These are phyloP conservation scores for Aspidapion aeneum DNA, from an alignment of 2,888 invertebrate genomes.

Conservation along the genomic window DNA sequence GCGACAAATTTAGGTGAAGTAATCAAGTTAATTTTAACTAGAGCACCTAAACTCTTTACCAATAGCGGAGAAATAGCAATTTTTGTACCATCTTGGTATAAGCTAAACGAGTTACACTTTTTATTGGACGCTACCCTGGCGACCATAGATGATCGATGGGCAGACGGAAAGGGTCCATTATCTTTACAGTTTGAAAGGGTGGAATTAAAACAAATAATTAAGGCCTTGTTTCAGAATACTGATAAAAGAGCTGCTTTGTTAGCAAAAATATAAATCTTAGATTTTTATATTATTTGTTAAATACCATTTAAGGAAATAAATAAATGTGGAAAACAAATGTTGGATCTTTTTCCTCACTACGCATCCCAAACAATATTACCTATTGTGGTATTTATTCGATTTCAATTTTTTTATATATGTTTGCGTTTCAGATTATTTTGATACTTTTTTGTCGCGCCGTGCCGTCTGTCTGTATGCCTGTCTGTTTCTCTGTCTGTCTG, in stretches of 20 bases:
- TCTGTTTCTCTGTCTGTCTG: too few relatives aligned
- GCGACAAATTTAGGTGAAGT: conserved; percentile 77
- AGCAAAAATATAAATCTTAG: conserved; percentile 68
- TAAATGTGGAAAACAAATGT: too few relatives aligned
- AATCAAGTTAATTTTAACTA: conserved; percentile 66
- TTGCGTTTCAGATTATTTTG: too few relatives aligned
- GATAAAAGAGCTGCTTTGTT: conserved; percentile 81
- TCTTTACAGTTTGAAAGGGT: conserved; percentile 76
- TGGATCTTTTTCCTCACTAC: too few relatives aligned
- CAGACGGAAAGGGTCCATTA: conserved; percentile 82
- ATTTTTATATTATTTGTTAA: too few relatives aligned
- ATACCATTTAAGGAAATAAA: too few relatives aligned
- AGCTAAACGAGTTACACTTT: conserved; percentile 76
- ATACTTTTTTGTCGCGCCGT: too few relatives aligned
- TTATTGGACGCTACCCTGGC: conserved; percentile 77
- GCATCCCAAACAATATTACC: too few relatives aligned
- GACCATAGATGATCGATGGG: conserved; percentile 87
- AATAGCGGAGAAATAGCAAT: conserved; percentile 59
- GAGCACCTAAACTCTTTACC: conserved; percentile 70
- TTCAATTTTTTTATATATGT: too few relatives aligned
- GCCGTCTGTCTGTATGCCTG: too few relatives aligned
- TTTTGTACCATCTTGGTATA: conserved; percentile 69
- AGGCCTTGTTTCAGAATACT: conserved; percentile 93
- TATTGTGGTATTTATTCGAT: too few relatives aligned
- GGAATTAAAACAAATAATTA: conserved; percentile 79